phyloP scores from a whole-genome alignment of 2,797 vertebrate species.

The Pangasius macronema region DNA sequence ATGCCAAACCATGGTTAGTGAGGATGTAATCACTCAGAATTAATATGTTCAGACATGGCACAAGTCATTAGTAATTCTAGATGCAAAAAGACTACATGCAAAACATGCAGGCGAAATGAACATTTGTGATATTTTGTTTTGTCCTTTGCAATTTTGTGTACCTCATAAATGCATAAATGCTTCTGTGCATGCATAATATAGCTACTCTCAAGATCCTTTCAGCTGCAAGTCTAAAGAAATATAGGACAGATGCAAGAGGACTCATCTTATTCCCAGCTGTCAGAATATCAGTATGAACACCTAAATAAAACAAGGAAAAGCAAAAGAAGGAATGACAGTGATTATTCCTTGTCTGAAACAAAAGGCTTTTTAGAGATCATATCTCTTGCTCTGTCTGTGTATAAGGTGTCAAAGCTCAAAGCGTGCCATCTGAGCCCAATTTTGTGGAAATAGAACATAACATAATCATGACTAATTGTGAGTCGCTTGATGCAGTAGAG shows the following conservation, averaged over 20 bases:
- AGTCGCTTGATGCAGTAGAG: conserved; percentile 22
- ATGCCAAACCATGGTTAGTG: background rate
- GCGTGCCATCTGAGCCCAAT: conserved; percentile 23
- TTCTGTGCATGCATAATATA: background rate
- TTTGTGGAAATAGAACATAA: conserved; percentile 37
- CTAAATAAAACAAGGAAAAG: background rate
- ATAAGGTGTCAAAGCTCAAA: conserved; percentile 23
- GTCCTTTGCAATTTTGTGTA: background rate
- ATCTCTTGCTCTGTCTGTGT: background rate
- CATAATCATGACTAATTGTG: conserved; percentile 32
- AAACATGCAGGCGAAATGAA: background rate
- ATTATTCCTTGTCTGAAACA: conserved; percentile 11
- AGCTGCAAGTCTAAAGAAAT: background rate
- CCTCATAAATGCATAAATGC: background rate
- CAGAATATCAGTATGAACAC: background rate
- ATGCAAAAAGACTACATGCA: background rate
- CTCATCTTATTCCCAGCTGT: background rate
- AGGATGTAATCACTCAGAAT: background rate
- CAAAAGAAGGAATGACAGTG: background rate
- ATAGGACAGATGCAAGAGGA: background rate
- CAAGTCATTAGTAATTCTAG: background rate
- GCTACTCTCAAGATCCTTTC: background rate
- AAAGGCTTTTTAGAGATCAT: background rate
- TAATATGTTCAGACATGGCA: background rate
- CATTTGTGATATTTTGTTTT: background rate